Conservation (phyloP, 1,140 invertebrate genomes). For the Papilio glaucus region DNA sequence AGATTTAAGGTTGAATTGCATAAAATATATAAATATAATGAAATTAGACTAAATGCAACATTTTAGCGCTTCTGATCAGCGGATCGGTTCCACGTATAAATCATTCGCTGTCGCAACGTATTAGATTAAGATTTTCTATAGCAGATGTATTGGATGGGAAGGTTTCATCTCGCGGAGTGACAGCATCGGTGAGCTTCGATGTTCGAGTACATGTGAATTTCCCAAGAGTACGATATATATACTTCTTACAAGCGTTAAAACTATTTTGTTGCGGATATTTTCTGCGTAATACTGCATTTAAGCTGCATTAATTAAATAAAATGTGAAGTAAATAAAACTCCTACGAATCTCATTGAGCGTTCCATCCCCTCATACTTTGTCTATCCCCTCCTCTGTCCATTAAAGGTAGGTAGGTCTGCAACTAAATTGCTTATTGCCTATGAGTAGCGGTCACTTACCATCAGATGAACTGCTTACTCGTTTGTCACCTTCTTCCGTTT, state of each 20-base stretch:
- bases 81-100: constrained; percentile 68
- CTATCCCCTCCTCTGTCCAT: too few relatives aligned
- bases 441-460: too few relatives aligned
- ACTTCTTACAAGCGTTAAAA: constrained; percentile 14
- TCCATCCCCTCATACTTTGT: too few relatives aligned
- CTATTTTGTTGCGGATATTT: constrained; percentile 3
- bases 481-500: too few relatives aligned
- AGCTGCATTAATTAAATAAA: too few relatives aligned
- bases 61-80: constrained; percentile 59
- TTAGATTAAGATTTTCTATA: constrained; percentile 78
- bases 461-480: too few relatives aligned
- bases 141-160: constrained; percentile 64
- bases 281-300: too few relatives aligned
- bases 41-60: constrained; percentile 34
- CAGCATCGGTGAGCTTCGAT: constrained; percentile 49
- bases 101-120: constrained; percentile 76
- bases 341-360: too few relatives aligned
- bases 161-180: constrained; percentile 74
- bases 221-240: constrained; percentile 50
- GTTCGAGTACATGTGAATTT: constrained; percentile 60
- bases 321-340: too few relatives aligned
- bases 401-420: too few relatives aligned
- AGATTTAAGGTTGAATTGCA: neutral
- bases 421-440: too few relatives aligned
- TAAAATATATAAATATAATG: neutral